These are phyloP conservation scores for Nannobrachium achirus DNA, from an alignment of 2,113 vertebrate species.

Conservation along the genomic window DNA sequence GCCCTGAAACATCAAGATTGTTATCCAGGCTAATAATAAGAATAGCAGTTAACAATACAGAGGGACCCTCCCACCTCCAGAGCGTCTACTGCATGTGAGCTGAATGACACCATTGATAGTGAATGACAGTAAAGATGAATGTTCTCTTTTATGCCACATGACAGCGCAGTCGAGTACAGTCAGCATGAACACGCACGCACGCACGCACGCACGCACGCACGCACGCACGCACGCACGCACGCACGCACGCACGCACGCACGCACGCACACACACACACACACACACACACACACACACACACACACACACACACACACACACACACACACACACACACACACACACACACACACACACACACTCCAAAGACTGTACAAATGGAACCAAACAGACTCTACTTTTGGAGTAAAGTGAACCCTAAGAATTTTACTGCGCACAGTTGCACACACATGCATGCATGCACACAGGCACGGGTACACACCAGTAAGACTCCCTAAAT, in stretches of 20 bases:
- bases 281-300: not conserved
- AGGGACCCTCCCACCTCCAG: constrained; percentile 29
- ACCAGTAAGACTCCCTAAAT: no score
- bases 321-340: not conserved
- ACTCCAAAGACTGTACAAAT: no score
- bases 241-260: constrained; percentile 1
- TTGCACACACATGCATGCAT: constrained; percentile 34
- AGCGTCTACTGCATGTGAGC: constrained; percentile 24
- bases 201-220: not conserved
- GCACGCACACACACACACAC: constrained; percentile 1
- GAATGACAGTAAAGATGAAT: constrained; percentile 59
- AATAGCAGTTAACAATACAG: constrained; percentile 31
- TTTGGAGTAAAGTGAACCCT: no score
- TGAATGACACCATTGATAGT: constrained; percentile 62
- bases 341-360: not conserved
- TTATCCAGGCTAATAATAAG: not conserved
- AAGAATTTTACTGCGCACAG: no score
- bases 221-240: constrained; percentile 13
- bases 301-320: not conserved
- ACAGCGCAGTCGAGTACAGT: constrained; percentile 64
- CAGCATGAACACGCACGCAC: constrained; percentile 18
- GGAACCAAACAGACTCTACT: no score
- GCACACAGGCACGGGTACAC: constrained; percentile 13
- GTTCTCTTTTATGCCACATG: constrained; percentile 57
- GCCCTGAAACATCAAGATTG: constrained; percentile 1